A percentile compares a stretch with the other conserved stretches of the same genome.
Evolutionary conservation across 1,140 invertebrate species (phyloP).

Genomic region (Lysiphlebus fabarum): DNA sequence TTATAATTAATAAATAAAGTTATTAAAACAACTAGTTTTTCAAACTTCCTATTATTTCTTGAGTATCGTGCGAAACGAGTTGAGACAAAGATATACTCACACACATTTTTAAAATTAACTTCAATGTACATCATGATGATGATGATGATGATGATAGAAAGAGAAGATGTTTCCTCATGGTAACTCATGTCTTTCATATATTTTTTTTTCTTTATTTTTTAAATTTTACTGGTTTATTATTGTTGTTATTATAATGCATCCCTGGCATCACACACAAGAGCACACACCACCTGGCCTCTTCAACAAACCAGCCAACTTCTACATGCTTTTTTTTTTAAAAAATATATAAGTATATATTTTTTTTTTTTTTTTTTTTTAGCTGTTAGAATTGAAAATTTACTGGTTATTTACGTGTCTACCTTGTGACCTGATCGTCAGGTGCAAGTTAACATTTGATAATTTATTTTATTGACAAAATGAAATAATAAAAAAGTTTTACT

Average conservation of each 20-base stretch:
- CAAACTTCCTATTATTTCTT: constrained; percentile 6
- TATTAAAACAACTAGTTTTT: neutral
- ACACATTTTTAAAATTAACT: constrained; percentile 9
- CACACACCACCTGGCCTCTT: constrained; percentile 11
- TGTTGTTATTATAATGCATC: constrained; percentile 1
- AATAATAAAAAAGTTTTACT: too few species aligned
- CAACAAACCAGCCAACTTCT: neutral
- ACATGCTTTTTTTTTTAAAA: neutral
- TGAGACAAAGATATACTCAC: constrained; percentile 16
- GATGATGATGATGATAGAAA: too few species aligned
- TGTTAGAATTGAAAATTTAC: neutral
- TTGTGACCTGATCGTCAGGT: constrained; percentile 16
- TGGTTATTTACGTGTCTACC: neutral
- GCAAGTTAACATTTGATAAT: constrained; percentile 3
- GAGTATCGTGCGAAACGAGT: constrained; percentile 22
- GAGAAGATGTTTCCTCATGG: neutral
- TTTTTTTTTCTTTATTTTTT: neutral
- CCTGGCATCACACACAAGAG: neutral
- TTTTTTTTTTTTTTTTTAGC: neutral
- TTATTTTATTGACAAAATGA: too few species aligned
- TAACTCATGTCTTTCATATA: constrained; percentile 2
- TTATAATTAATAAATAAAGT: too few species aligned
- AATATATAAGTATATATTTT: neutral
- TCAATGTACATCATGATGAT: neutral
- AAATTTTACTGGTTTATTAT: neutral